These are phyloP conservation scores for Gari tellinella DNA, from an alignment of 2,888 invertebrate species.

Conservation along the genomic window DNA sequence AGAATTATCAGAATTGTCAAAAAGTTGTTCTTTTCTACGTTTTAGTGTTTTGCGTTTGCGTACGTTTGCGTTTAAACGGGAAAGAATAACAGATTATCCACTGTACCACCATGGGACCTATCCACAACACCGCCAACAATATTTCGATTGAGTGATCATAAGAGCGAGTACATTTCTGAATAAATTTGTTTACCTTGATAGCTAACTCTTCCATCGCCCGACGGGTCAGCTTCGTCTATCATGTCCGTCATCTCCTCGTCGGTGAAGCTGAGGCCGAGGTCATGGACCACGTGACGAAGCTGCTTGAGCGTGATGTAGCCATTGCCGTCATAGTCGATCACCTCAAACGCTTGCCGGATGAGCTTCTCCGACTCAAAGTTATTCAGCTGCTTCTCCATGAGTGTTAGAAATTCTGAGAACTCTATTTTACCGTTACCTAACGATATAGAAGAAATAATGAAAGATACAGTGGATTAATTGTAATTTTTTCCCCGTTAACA, in stretches of 20 bases:
- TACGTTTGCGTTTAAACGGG: no score
- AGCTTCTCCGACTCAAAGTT: conserved; percentile 50
- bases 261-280: conserved; percentile 39
- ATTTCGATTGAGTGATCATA: no score
- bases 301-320: conserved; percentile 52
- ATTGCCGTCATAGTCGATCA: conserved; percentile 54
- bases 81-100: no score
- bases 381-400: conserved; percentile 57
- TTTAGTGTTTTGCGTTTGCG: no score
- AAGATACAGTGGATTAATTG: no score
- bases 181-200: conserved; percentile 39
- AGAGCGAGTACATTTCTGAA: no score
- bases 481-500: no score
- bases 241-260: conserved; percentile 55
- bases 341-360: conserved; percentile 53
- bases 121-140: no score
- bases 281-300: conserved; percentile 50
- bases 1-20: no score
- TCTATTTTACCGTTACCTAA: conserved; percentile 62
- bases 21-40: no score
- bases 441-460: no score
- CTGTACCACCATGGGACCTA: no score
- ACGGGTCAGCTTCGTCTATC: conserved; percentile 59
- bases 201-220: conserved; percentile 52
- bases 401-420: conserved; percentile 50